These are phyloP conservation scores for Mesorhabditis belari DNA, from an alignment of 2,888 invertebrate species.

Conservation along the genomic window DNA sequence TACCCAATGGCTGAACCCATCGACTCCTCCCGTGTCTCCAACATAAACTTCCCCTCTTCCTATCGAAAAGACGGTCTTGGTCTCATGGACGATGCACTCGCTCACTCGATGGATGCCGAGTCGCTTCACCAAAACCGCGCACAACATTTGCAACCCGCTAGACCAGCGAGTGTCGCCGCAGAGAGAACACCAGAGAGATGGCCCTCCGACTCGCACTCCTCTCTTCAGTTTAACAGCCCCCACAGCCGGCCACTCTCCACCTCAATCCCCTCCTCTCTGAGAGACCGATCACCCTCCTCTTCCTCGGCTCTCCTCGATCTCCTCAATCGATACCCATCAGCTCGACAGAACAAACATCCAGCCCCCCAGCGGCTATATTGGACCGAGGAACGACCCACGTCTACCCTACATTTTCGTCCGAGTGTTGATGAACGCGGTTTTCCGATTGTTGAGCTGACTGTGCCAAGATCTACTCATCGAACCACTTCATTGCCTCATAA, in stretches of 20 bases:
- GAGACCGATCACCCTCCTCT: constrained; percentile 33
- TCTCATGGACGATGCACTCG: neutral
- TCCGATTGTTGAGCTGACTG: neutral
- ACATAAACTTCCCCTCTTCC: neutral
- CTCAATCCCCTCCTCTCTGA: constrained; percentile 12
- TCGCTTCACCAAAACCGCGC: neutral
- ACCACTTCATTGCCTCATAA: neutral
- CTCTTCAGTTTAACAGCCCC: neutral
- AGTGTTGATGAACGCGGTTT: neutral
- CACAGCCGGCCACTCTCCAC: neutral
- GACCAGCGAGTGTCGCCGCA: neutral
- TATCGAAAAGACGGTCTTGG: too few relatives aligned
- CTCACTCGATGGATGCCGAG: neutral
- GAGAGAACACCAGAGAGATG: too few relatives aligned
- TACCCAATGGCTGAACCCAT: neutral
- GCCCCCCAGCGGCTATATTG: too few relatives aligned
- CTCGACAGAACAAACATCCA: constrained; percentile 25
- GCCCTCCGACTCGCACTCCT: too few relatives aligned
- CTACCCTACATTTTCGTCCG: neutral
- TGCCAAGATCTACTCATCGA: neutral
- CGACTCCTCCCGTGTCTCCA: too few relatives aligned
- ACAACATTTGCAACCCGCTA: neutral
- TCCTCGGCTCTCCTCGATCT: constrained; percentile 34
- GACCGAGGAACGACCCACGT: too few relatives aligned
- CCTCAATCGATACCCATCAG: constrained; percentile 31